These are phyloP conservation scores for Babylonia areolata DNA, from an alignment of 1,140 invertebrate species.

Conservation along the genomic window DNA sequence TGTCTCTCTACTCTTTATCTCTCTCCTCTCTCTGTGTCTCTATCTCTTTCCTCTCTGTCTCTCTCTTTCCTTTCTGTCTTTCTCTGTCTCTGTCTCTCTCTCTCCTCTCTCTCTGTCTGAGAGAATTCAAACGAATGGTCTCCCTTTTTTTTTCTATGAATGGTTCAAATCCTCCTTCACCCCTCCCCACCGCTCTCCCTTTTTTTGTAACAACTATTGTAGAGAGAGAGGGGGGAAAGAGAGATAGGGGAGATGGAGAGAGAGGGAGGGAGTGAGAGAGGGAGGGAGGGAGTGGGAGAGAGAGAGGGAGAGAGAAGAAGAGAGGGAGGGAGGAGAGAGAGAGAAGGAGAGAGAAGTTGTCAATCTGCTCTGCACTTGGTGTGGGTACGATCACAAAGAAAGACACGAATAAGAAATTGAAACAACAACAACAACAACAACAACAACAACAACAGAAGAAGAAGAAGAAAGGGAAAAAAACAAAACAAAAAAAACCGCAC, in stretches of 20 bases:
- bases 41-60: not conserved
- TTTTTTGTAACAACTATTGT: too few species aligned
- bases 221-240: not conserved
- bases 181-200: too few species aligned
- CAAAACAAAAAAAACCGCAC: too few species aligned
- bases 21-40: not conserved
- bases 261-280: not conserved
- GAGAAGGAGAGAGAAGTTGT: too few species aligned
- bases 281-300: not conserved
- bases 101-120: conserved; percentile 22
- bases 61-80: not conserved
- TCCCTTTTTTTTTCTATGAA: not conserved
- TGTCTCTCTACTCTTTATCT: too few species aligned
- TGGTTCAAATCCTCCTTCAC: not conserved
- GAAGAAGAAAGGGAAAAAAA: too few species aligned
- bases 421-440: too few species aligned
- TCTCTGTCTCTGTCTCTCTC: not conserved
- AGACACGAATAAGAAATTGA: too few species aligned
- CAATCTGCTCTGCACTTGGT: too few species aligned
- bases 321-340: not conserved
- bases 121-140: too few species aligned
- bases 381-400: too few species aligned
- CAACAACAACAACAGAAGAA: too few species aligned
- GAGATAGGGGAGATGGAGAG: not conserved
- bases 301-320: not conserved